phyloP scores from a whole-genome alignment of 2,888 invertebrate species.

The Drosophila colorata region DNA sequence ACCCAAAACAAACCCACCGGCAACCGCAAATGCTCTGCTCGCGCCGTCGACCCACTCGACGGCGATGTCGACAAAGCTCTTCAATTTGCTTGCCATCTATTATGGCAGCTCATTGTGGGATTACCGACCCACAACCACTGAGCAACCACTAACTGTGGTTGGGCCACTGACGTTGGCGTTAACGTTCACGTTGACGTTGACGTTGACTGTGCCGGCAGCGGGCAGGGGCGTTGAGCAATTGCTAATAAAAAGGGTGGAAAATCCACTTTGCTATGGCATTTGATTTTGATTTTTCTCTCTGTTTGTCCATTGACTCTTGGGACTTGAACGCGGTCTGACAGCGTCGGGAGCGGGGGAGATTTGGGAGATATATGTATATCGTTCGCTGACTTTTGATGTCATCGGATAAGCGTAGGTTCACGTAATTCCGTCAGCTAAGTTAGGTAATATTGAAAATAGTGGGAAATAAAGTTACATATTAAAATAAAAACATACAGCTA shows the following conservation, averaged over 20 bases:
- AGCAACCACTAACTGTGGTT: conserved; percentile 41
- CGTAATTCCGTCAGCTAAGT: conserved; percentile 19
- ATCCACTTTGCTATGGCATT: conserved; percentile 83
- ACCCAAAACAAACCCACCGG: conserved; percentile 39
- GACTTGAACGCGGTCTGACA: conserved; percentile 28
- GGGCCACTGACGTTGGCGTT: conserved; percentile 15
- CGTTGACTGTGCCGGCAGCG: conserved; percentile 22
- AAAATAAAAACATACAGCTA: background rate
- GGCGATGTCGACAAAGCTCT: conserved; percentile 71
- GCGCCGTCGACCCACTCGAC: conserved; percentile 42
- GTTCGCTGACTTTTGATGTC: conserved; percentile 69
- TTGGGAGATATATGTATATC: conserved; percentile 45
- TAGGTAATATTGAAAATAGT: conserved; percentile 1
- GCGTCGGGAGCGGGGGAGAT: conserved; percentile 28
- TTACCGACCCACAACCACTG: conserved; percentile 59
- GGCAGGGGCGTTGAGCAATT: conserved; percentile 62
- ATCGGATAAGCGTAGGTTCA: conserved; percentile 61
- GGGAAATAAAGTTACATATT: no score
- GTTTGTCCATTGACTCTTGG: conserved; percentile 58
- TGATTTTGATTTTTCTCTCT: conserved; percentile 78
- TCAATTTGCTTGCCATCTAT: conserved; percentile 83
- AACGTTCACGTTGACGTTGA: conserved; percentile 30
- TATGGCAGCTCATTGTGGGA: conserved; percentile 83
- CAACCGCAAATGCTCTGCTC: conserved; percentile 63
- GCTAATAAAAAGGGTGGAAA: conserved; percentile 83